Percentiles rank a stretch among this genome's conserved stretches.
Conservation (phyloP, 2,888 invertebrate species). For the Himalopsyche japonica region DNA sequence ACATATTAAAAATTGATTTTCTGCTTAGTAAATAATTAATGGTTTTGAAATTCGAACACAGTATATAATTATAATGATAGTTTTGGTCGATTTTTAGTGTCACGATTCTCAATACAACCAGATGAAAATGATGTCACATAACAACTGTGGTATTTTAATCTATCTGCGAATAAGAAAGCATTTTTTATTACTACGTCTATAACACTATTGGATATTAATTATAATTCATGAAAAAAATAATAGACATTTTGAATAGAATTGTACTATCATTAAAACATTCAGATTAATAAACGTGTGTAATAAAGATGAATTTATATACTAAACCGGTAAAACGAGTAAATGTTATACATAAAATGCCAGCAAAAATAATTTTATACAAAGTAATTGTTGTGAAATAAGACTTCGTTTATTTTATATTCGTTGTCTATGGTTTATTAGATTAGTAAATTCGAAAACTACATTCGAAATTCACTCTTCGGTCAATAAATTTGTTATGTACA, state of each 20-base stretch:
- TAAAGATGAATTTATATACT: too few relatives aligned
- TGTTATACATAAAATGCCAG: too few relatives aligned
- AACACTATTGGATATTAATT: neutral
- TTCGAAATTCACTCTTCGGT: too few relatives aligned
- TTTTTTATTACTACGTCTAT: neutral
- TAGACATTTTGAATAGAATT: neutral
- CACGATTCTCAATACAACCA: neutral
- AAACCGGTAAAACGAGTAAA: too few relatives aligned
- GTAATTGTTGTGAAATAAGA: too few relatives aligned
- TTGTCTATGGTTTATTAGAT: too few relatives aligned
- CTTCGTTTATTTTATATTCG: too few relatives aligned
- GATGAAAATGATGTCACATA: conserved; percentile 1
- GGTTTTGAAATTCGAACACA: neutral
- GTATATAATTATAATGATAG: neutral
- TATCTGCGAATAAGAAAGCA: neutral
- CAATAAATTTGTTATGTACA: too few relatives aligned
- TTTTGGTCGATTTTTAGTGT: neutral
- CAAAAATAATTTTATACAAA: too few relatives aligned
- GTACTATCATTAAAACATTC: neutral
- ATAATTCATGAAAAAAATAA: neutral
- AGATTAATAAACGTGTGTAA: too few relatives aligned
- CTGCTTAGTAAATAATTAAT: neutral
- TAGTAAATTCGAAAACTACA: too few relatives aligned
- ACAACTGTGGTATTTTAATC: neutral
- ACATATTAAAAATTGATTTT: neutral